These are phyloP conservation scores for Phalloptychus januarius DNA, from an alignment of 2,797 vertebrate genomes.

Conservation along the genomic window DNA sequence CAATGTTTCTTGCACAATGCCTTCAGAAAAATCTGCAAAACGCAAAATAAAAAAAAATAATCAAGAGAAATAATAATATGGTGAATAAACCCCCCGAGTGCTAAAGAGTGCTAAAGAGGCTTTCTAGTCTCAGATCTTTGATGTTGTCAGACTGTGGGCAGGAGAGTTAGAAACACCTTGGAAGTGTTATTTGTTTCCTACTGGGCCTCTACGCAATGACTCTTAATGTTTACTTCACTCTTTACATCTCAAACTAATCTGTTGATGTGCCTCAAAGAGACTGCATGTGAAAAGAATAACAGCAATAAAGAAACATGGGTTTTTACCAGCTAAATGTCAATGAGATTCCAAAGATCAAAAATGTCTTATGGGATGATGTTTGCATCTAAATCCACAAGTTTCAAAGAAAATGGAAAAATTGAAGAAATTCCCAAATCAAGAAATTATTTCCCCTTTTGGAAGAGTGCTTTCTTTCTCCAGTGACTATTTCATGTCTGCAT, in stretches of 20 bases:
- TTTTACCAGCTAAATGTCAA: conserved; percentile 29
- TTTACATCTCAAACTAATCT: conserved; percentile 20
- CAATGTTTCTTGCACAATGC: not conserved
- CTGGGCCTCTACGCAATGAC: conserved; percentile 54
- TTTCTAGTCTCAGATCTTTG: conserved; percentile 18
- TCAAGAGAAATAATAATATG: not conserved
- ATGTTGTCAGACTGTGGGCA: conserved; percentile 22
- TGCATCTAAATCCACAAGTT: not conserved
- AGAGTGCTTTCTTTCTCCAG: not conserved
- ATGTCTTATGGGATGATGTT: not conserved
- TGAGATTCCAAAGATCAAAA: not conserved
- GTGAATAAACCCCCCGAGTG: not conserved
- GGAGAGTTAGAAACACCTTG: conserved; percentile 20
- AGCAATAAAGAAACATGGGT: conserved; percentile 37
- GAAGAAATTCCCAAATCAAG: not conserved
- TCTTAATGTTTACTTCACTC: conserved; percentile 48
- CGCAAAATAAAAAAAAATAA: not conserved
- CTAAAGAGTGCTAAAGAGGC: not conserved
- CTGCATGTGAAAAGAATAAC: not conserved
- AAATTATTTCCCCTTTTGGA: conserved; percentile 6
- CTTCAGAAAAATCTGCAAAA: not conserved
- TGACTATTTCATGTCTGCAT: conserved; percentile 21
- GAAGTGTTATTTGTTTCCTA: conserved; percentile 29
- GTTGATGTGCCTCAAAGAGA: conserved; percentile 26
- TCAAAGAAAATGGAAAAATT: not conserved